Percentiles rank a stretch among this genome's conserved stretches.
These are phyloP conservation scores for Ctenochaetus hawaiiensis DNA, from an alignment of 2,797 vertebrate species.

Conservation along the genomic window DNA sequence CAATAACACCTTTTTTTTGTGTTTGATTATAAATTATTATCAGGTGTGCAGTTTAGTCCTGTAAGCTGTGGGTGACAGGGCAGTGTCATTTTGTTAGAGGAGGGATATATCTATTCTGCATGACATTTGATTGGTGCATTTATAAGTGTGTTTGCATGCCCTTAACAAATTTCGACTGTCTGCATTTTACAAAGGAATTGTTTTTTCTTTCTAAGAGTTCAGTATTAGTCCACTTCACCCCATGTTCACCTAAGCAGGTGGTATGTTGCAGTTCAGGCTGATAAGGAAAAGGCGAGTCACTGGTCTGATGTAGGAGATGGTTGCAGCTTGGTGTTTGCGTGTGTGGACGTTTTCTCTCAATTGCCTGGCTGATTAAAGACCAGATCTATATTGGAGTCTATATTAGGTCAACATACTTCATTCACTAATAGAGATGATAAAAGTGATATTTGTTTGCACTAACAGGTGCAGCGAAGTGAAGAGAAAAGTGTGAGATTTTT, in stretches of 20 bases:
- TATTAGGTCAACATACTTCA: background rate
- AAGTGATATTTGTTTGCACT: background rate
- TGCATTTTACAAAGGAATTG: background rate
- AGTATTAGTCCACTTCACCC: background rate
- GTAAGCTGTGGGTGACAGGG: background rate
- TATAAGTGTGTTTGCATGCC: background rate
- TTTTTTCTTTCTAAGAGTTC: background rate
- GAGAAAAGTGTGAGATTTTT: background rate
- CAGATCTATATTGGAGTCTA: background rate
- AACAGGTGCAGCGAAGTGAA: background rate
- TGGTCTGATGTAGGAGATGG: background rate
- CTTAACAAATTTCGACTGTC: background rate
- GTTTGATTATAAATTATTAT: no score
- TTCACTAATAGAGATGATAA: background rate
- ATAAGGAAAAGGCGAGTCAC: background rate
- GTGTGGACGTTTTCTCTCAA: background rate
- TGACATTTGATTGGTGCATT: no score
- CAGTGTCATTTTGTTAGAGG: background rate
- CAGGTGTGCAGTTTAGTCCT: background rate
- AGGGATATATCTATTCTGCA: no score
- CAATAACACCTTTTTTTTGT: no score
- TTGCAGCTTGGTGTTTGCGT: background rate
- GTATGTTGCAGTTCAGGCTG: conserved; percentile 10
- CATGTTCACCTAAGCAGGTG: conserved; percentile 7
- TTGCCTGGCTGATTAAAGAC: background rate